These are phyloP conservation scores for Sclerurus mexicanus DNA, from an alignment of 2,113 vertebrate species.

Conservation along the genomic window DNA sequence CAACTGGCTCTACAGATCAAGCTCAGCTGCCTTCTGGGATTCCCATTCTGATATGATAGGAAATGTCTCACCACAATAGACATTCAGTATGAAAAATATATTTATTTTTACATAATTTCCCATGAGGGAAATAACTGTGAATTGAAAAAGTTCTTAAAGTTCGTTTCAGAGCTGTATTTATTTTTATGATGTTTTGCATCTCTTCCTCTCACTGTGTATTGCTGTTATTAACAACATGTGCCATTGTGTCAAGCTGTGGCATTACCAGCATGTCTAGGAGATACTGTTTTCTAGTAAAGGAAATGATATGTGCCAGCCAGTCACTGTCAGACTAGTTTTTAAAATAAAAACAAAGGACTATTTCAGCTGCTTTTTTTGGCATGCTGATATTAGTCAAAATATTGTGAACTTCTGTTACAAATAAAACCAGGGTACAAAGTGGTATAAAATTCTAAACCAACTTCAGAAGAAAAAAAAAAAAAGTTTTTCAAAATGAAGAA, in stretches of 20 bases:
- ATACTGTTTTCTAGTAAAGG: conserved; percentile 23
- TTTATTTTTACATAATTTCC: conserved; percentile 47
- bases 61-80: background rate
- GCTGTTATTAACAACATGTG: background rate
- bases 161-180: background rate
- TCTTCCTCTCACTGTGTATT: conserved; percentile 5
- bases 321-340: background rate
- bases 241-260: background rate
- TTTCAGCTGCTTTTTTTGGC: background rate
- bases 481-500: background rate
- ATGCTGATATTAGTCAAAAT: background rate
- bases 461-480: background rate
- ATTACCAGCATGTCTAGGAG: background rate
- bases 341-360: background rate
- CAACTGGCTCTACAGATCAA: background rate
- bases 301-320: background rate
- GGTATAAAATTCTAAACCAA: background rate
- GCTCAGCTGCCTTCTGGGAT: background rate
- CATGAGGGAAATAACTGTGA: conserved; percentile 10
- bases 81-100: background rate
- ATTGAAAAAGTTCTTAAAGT: conserved; percentile 8
- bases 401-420: background rate
- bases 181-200: conserved; percentile 31
- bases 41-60: background rate
- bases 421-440: background rate